Conservation (phyloP, 2,113 vertebrate species). For the Chaetura pelagica region DNA sequence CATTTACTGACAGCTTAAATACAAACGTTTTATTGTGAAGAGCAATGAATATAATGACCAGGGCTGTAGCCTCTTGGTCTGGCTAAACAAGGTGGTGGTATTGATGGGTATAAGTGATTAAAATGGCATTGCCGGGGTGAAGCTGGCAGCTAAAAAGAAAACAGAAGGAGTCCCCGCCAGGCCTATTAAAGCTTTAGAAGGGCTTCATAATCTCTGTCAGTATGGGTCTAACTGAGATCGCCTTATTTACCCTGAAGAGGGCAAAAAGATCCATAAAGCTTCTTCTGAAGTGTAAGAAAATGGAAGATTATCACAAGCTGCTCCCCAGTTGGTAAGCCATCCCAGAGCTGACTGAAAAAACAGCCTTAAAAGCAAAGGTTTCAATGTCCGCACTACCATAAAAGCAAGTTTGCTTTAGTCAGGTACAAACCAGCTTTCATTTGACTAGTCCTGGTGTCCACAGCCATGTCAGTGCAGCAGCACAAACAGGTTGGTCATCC, state of each 20-base stretch:
- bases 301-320: neutral
- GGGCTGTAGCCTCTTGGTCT: constrained; percentile 35
- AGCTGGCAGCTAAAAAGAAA: constrained; percentile 34
- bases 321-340: neutral
- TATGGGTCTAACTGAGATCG: neutral
- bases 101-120: constrained; percentile 42
- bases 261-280: neutral
- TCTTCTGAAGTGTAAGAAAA: neutral
- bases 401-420: neutral
- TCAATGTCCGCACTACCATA: neutral
- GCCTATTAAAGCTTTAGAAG: constrained; percentile 3
- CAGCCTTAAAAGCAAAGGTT: neutral
- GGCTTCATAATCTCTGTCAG: constrained; percentile 5
- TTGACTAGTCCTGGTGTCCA: no score
- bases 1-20: constrained; percentile 53
- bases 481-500: no score
- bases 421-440: neutral
- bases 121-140: constrained; percentile 28
- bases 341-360: neutral
- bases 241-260: neutral
- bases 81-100: constrained; percentile 8
- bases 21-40: constrained; percentile 55
- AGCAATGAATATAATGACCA: constrained; percentile 10
- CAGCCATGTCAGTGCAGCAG: neutral
- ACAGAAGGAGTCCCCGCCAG: constrained; percentile 3